Evolutionary conservation across 2,797 vertebrate genomes (phyloP).

Genomic region (Anguilla obscura): DNA sequence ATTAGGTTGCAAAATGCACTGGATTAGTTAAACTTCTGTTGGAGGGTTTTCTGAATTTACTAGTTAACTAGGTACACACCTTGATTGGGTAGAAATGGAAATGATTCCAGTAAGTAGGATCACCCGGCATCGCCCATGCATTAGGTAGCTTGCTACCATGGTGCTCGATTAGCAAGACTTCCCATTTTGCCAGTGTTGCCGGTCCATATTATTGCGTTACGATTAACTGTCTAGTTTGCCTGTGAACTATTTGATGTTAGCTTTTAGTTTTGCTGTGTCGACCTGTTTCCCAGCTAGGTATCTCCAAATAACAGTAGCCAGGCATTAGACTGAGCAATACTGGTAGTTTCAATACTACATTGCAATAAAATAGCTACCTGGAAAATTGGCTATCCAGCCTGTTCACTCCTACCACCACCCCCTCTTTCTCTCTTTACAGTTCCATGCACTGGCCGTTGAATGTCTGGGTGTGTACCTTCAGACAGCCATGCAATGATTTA

Average conservation of each 20-base stretch:
- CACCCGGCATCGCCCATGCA: constrained; percentile 14
- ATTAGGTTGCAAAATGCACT: constrained; percentile 19
- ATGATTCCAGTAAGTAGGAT: background rate
- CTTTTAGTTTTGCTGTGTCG: background rate
- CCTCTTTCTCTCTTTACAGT: background rate
- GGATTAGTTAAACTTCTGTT: background rate
- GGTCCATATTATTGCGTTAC: background rate
- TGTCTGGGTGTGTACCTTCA: constrained; percentile 28
- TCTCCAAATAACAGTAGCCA: too few species aligned
- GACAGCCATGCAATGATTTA: constrained; percentile 11
- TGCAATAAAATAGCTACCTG: background rate
- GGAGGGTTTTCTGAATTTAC: background rate
- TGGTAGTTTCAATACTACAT: background rate
- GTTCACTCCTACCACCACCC: background rate
- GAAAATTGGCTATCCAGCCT: background rate
- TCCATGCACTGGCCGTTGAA: background rate
- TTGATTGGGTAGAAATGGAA: background rate
- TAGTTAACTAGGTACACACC: background rate
- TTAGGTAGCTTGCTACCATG: background rate
- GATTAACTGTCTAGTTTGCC: background rate
- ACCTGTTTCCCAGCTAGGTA: background rate
- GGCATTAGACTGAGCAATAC: background rate
- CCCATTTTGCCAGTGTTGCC: background rate
- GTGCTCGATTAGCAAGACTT: background rate
- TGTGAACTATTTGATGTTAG: background rate